Evolutionary conservation across 1,140 invertebrate genomes (phyloP).

Genomic region (Eupeodes corollae): DNA sequence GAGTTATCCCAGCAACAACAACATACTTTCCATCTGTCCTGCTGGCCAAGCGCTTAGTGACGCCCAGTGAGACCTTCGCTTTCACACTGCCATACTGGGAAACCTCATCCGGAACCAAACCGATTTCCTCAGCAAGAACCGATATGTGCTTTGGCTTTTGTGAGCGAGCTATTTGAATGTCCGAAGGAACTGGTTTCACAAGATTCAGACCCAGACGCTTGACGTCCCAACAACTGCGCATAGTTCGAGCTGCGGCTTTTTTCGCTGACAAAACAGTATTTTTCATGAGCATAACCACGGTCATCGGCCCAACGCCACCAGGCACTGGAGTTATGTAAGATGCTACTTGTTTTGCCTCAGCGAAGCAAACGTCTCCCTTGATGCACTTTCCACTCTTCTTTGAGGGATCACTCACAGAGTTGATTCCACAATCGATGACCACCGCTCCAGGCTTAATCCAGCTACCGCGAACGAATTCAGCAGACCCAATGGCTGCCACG

Average conservation of each 20-base stretch:
- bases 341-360: conserved; percentile 65
- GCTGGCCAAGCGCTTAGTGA: conserved; percentile 62
- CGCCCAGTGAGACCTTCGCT: conserved; percentile 82
- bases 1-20: conserved; percentile 92
- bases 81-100: conserved; percentile 89
- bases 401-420: conserved; percentile 73
- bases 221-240: conserved; percentile 52
- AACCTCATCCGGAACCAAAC: conserved; percentile 67
- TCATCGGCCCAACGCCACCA: conserved; percentile 97
- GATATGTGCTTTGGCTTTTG: conserved; percentile 80
- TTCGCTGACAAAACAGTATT: conserved; percentile 84
- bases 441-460: conserved; percentile 98
- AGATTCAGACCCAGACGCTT: conserved; percentile 47
- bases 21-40: conserved; percentile 81
- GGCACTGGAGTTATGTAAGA: conserved; percentile 93
- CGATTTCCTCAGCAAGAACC: conserved; percentile 72
- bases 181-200: conserved; percentile 64
- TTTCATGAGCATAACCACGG: conserved; percentile 93
- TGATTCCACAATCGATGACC: conserved; percentile 99
- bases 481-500: conserved; percentile 86
- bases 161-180: conserved; percentile 77
- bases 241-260: conserved; percentile 44
- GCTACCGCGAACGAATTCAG: conserved; percentile 83
- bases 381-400: conserved; percentile 75
- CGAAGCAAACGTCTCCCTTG: conserved; percentile 91